Base-by-base conservation (phyloP, 2,888 invertebrate genomes). In the Dasypolia templi region DNA sequence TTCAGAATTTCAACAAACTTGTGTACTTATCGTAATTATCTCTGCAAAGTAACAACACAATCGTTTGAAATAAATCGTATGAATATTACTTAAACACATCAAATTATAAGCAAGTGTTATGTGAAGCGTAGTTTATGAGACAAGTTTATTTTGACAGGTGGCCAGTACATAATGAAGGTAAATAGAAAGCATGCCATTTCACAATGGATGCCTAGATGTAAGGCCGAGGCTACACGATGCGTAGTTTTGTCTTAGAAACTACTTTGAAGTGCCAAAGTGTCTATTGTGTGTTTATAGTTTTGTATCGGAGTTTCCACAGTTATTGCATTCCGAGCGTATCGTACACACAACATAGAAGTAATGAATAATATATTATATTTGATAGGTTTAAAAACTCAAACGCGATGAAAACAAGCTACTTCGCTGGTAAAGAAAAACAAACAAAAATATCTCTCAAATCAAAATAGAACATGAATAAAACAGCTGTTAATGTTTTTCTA, bases 131-230 rank as follows among this genome's bases (percentile, higher is more conserved):
- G 29, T 77, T 71, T 71, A 67, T 66, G 70, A 79, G 67, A 75
- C 65, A 70, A 83, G 77, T 81, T 73, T 83, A 83, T 83, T 83
- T 83, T 74, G 58, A 67, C 74, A 81, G 71, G 59, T 73, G 64
- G 68, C 71, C 29, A 42, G 62, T 71, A 75, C 61, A 81, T 56
- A 78, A 35, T 22, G 59, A 65, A 72, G 63, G 70, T 81, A 81
- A 72, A 83, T 78, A 77, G 35, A 81, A 70, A 62, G 71, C 71
- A 77, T 56, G 61, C 72, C 29, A 72, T 72, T 81, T 76, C 80
- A 83, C 72, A 83, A 79, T 64, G 53, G 39, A 77, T 65, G 61
- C 65, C 66, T 11, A 53, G 66, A 72, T 46, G 26, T 78, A 72
- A 84, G 64, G 77, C 62, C 69, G 55, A 42, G 44, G 67, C 14